Percentiles rank a stretch among this genome's conserved stretches.
These are phyloP conservation scores for Phylloscopus trochiloides DNA, from an alignment of 2,113 vertebrate species.

Conservation along the genomic window DNA sequence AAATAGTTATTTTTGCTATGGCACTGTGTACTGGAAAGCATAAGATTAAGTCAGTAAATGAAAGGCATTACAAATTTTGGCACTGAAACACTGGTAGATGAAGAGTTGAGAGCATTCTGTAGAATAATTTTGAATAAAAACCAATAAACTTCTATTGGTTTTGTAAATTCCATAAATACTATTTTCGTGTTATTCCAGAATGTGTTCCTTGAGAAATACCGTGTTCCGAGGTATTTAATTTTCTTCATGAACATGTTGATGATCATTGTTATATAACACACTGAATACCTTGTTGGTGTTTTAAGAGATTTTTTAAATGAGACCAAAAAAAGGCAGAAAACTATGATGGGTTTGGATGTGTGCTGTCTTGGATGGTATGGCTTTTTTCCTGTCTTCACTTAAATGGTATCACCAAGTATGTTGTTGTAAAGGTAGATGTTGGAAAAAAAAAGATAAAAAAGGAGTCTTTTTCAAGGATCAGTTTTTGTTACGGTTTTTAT, in stretches of 20 bases:
- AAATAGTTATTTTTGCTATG: background rate
- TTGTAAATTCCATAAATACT: background rate
- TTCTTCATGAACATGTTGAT: background rate
- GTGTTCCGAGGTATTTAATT: background rate
- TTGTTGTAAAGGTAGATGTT: background rate
- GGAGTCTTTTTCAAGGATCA: background rate
- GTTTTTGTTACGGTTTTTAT: background rate
- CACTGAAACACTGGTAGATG: background rate
- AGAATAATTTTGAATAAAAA: background rate
- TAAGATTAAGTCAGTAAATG: background rate
- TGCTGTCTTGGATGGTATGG: background rate
- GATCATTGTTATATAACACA: rapidly evolving
- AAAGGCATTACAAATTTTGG: background rate
- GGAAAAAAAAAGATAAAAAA: background rate
- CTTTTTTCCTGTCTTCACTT: background rate
- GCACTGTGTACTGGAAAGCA: background rate
- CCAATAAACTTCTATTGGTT: background rate
- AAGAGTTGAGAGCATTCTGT: background rate
- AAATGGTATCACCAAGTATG: background rate
- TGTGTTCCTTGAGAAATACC: background rate
- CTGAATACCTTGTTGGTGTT: background rate
- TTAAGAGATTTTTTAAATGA: background rate
- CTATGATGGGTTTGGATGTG: rapidly evolving
- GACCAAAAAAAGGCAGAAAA: background rate
- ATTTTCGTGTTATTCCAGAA: background rate